Percentiles rank a stretch among this genome's conserved stretches.
These are phyloP conservation scores for Campylomormyrus numenius DNA, from an alignment of 2,113 vertebrate species.

Conservation along the genomic window DNA sequence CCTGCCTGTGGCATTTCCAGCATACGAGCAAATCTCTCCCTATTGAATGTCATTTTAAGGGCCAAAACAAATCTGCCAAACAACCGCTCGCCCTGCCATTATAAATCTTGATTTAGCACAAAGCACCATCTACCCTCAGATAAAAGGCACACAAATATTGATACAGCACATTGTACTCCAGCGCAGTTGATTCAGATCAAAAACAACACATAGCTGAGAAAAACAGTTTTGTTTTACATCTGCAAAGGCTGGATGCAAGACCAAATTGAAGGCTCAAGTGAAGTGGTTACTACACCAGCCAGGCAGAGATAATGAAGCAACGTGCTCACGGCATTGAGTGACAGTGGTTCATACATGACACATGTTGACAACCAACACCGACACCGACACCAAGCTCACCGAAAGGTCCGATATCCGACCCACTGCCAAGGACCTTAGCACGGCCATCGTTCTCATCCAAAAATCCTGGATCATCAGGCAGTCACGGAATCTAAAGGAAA, in stretches of 20 bases:
- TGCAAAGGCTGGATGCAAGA: neutral
- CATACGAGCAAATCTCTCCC: neutral
- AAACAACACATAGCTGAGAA: neutral
- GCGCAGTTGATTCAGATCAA: neutral
- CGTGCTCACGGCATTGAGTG: neutral
- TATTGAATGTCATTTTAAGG: neutral
- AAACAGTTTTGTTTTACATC: neutral
- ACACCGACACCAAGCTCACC: neutral
- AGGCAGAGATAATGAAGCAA: neutral
- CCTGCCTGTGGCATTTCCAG: neutral
- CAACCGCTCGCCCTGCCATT: neutral
- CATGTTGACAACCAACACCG: neutral
- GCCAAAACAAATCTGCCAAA: neutral
- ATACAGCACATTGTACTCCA: neutral
- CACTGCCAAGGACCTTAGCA: neutral
- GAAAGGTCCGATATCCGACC: neutral
- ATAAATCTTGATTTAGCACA: neutral
- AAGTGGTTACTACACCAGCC: neutral
- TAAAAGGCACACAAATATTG: neutral
- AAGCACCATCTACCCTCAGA: neutral
- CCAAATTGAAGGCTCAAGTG: neutral
- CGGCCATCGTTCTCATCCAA: neutral
- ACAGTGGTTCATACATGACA: neutral
- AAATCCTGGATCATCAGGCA: neutral
- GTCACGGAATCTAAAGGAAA: neutral